Evolutionary conservation across 2,113 vertebrate genomes (phyloP).

Genomic region (Centrocercus urophasianus): DNA sequence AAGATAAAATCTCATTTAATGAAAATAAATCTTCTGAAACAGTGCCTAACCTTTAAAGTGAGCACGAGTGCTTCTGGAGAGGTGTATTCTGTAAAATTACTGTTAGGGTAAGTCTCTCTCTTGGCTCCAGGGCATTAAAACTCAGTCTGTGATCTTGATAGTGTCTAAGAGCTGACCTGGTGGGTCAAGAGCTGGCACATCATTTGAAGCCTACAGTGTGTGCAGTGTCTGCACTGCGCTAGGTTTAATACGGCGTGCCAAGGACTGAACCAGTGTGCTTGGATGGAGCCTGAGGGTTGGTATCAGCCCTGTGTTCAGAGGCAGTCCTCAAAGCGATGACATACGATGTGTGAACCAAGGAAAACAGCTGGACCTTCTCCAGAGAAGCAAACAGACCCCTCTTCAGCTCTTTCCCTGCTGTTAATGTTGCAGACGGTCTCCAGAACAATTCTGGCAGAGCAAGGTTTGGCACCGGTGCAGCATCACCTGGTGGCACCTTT

Average conservation of each 20-base stretch:
- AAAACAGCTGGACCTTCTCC: background rate
- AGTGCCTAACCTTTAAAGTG: background rate
- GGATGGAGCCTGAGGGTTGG: background rate
- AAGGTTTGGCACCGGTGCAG: background rate
- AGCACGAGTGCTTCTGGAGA: background rate
- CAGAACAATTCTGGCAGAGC: background rate
- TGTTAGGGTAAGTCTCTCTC: background rate
- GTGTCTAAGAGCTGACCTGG: background rate
- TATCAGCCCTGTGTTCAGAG: background rate
- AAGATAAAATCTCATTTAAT: background rate
- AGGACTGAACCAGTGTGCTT: background rate
- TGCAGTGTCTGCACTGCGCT: accelerated
- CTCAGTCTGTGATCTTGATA: background rate
- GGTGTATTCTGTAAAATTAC: background rate
- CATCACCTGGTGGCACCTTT: background rate
- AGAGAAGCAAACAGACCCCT: background rate
- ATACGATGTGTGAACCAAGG: background rate
- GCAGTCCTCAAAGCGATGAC: background rate
- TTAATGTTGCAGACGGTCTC: background rate
- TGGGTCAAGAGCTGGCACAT: background rate
- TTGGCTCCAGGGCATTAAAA: background rate
- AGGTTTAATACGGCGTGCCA: background rate
- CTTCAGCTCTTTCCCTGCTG: background rate
- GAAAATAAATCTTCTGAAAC: constrained; percentile 5
- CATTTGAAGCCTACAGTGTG: background rate